These are phyloP conservation scores for Mimachlamys varia DNA, from an alignment of 2,888 invertebrate genomes.

Conservation along the genomic window DNA sequence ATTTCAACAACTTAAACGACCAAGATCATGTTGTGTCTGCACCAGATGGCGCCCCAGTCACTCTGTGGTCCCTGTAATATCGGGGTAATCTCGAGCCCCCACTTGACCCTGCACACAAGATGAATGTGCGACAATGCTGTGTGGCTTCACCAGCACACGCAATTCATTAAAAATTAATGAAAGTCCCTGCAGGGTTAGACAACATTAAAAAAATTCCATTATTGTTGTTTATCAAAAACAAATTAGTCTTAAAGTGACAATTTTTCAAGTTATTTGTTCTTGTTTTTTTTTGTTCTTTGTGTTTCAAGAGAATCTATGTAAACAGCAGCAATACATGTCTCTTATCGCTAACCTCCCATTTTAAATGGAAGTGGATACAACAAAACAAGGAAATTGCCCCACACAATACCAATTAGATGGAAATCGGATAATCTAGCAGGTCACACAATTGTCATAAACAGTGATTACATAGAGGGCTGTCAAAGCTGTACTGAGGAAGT, in stretches of 20 bases:
- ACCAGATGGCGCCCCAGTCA: not conserved
- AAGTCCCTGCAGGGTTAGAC: not conserved
- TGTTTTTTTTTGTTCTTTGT: not conserved
- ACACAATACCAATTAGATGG: not conserved
- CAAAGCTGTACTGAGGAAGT: not conserved
- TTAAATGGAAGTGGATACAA: not conserved
- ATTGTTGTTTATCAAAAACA: slow-evolving; percentile 12
- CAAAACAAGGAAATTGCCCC: not conserved
- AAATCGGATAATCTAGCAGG: not conserved
- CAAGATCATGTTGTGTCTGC: slow-evolving; percentile 10
- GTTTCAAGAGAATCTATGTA: not conserved
- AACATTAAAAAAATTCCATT: not conserved
- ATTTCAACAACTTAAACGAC: not conserved
- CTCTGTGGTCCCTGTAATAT: not conserved
- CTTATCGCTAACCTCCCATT: not conserved
- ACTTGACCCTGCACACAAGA: not conserved
- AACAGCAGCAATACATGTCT: not conserved
- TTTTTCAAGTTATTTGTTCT: not conserved
- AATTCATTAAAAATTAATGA: not conserved
- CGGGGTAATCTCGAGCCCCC: not conserved
- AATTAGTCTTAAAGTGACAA: not conserved
- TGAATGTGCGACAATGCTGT: not conserved
- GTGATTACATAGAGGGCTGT: not conserved
- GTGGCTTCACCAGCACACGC: not conserved
- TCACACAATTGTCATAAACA: not conserved